Conservation (phyloP, 2,888 invertebrate genomes). For the Drosophila niveifrons region DNA sequence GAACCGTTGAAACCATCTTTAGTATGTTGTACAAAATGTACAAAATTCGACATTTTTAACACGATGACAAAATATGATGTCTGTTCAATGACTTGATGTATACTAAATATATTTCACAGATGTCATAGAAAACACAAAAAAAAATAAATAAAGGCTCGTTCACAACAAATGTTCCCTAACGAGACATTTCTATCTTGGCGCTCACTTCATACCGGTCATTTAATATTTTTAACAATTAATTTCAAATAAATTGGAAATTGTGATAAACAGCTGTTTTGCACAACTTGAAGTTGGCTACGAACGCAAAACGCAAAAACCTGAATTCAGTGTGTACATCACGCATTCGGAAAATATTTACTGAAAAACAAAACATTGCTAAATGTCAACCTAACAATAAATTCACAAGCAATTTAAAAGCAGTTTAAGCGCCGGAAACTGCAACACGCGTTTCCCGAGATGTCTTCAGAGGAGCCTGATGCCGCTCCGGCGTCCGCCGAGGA, state of each 20-base stretch:
- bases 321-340: constrained; percentile 13
- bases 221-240: not conserved
- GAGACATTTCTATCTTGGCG: too few species aligned
- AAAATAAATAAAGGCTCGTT: too few species aligned
- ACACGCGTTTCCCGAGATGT: constrained; percentile 36
- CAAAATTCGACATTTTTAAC: too few species aligned
- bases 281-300: constrained; percentile 7
- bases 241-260: not conserved
- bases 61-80: too few species aligned
- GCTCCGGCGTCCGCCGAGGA: constrained; percentile 12
- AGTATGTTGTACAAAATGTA: too few species aligned
- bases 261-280: not conserved
- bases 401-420: constrained; percentile 1
- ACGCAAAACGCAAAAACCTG: constrained; percentile 6
- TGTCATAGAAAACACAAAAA: too few species aligned
- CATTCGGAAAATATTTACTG: not conserved
- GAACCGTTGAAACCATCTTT: too few species aligned
- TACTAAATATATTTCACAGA: too few species aligned
- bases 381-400: not conserved
- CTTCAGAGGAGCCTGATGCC: constrained; percentile 3
- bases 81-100: too few species aligned
- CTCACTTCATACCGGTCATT: too few species aligned
- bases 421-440: not conserved
- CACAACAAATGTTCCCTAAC: too few species aligned
- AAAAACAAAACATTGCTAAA: constrained; percentile 3